Conservation (phyloP, 1,140 invertebrate species). For the Frieseomelitta varia region DNA sequence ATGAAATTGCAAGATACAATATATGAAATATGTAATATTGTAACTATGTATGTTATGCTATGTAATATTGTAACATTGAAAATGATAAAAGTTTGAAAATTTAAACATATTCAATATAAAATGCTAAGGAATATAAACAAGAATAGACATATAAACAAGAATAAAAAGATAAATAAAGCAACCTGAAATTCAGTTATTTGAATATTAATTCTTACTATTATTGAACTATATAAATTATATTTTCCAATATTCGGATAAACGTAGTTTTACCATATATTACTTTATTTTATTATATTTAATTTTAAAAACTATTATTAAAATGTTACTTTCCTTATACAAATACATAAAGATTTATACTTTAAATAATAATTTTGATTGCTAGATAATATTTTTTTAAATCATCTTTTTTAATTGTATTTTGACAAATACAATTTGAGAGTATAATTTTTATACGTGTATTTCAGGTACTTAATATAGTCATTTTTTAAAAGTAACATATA, state of each 20-base stretch:
- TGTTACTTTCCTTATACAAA: constrained; percentile 34
- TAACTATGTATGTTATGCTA: too few species aligned
- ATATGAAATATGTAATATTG: too few species aligned
- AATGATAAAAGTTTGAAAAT: neutral
- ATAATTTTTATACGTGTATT: constrained; percentile 18
- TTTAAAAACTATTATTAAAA: neutral
- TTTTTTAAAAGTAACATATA: constrained; percentile 6
- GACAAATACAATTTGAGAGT: constrained; percentile 19
- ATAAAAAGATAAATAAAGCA: neutral
- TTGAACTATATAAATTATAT: neutral
- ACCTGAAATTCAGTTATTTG: neutral
- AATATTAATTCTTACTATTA: neutral
- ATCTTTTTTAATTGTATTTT: constrained; percentile 18
- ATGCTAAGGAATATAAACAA: neutral
- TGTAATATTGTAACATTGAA: too few species aligned
- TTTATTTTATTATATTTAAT: constrained; percentile 8
- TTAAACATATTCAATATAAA: neutral
- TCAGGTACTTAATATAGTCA: constrained; percentile 58
- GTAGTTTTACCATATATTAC: constrained; percentile 1
- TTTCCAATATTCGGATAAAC: neutral
- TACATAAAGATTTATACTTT: constrained; percentile 19
- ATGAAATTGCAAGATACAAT: too few species aligned
- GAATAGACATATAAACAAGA: neutral
- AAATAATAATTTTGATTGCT: constrained; percentile 11
- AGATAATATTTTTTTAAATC: neutral